Percentiles rank a stretch among this genome's conserved stretches.
Evolutionary conservation across 2,113 vertebrate species (phyloP).

Genomic region (Lates calcarifer): DNA sequence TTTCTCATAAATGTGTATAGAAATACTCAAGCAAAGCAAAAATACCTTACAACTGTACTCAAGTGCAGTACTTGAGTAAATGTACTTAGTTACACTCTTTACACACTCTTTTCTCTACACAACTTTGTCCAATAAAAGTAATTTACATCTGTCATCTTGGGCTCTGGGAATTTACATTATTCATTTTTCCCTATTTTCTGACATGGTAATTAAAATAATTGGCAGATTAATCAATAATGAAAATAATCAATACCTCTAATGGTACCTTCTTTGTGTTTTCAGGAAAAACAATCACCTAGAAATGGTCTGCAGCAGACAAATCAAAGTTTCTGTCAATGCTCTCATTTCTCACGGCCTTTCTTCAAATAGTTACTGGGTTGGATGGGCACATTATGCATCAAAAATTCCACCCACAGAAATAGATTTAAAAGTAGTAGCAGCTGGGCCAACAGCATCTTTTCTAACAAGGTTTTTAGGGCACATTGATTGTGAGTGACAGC

Average conservation of each 20-base stretch:
- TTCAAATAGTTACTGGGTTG: conserved; percentile 63
- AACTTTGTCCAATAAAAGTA: neutral
- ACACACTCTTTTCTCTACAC: too few species aligned
- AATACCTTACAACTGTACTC: neutral
- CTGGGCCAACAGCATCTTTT: conserved; percentile 65
- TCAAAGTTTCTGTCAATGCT: conserved; percentile 43
- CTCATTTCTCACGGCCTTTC: conserved; percentile 45
- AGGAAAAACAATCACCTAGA: conserved; percentile 13
- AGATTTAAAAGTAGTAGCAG: conserved; percentile 68
- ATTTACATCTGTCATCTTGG: neutral
- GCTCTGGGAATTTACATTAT: neutral
- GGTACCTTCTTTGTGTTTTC: neutral
- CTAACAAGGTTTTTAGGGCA: conserved; percentile 79
- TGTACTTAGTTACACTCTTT: too few species aligned
- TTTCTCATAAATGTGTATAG: neutral
- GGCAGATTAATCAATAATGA: neutral
- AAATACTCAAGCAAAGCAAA: neutral
- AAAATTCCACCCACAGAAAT: conserved; percentile 60
- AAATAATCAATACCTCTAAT: neutral
- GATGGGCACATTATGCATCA: conserved; percentile 48
- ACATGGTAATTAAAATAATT: neutral
- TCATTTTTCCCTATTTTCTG: conserved; percentile 5
- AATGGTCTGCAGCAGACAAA: conserved; percentile 22
- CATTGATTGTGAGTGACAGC: conserved; percentile 76
- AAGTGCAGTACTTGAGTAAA: neutral